Evolutionary conservation across 2,113 vertebrate species (phyloP), one percentile per base, ranked within the genome.

Genomic region (Phainopepla nitens): DNA sequence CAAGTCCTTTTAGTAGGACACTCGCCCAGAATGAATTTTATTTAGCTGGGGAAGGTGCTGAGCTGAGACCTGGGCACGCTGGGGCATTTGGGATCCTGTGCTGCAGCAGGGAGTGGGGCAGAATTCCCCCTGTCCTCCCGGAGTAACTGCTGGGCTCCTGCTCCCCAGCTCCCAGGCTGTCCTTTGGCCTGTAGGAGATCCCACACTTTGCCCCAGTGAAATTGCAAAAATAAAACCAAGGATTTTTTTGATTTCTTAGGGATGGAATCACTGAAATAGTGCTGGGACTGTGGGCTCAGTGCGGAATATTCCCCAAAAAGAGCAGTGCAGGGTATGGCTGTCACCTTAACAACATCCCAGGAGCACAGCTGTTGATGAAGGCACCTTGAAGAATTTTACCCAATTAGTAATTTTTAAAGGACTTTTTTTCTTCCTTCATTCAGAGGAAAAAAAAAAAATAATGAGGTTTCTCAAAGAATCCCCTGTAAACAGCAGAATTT

Each of bases 1-100:
- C 1, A 0, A 33, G 14, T 1, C 5, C 20, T 7, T 11, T 2
- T 1, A 15, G 29, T 1, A 3, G 45, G 36, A 25, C 35, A 3
- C 27, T 13, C 1, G 18, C 8, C 10, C 35, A 2, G 3, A 0
- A 2, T 2, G 36, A 10, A 4, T 57, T 64, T 35, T 28, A 1
- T 60, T 42, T 11, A 15, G 13, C 72, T 21, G 0, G 0, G 60
- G 66, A 45, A 57, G 45, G 76, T n/a, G 75, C 90, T 50, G 83
- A 45, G 31, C 45, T 3, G 57, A 19, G 53, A 44, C 35, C 41
- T 18, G 76, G 77, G 86, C 44, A 31, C 2, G 4, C 18, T 2
- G 10, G 49, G 49, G 13, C 11, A 0, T 19, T 58, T 9, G 77
- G 76, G 62, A 28, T 49, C 35, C 28, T 2, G 4, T 6, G 41